Conservation (phyloP, 2,888 invertebrate genomes). For the Dryocosmus kuriphilus region DNA sequence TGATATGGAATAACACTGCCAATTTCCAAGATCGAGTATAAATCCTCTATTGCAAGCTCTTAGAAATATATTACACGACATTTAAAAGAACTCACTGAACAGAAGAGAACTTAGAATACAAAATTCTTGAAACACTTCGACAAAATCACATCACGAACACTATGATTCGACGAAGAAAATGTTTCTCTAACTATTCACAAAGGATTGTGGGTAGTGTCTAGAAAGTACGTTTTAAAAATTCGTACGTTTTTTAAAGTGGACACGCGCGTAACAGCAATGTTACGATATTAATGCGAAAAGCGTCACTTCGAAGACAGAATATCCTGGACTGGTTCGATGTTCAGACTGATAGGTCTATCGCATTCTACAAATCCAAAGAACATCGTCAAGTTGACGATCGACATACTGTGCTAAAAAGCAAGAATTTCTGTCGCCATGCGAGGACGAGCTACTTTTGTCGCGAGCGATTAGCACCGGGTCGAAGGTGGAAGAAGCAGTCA, state of each 20-base stretch:
- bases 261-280: conserved; percentile 3
- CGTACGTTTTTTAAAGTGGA: background rate
- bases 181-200: background rate
- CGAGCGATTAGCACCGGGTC: background rate
- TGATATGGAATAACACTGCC: conserved; percentile 5
- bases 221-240: background rate
- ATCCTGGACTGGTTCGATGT: background rate
- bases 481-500: conserved; percentile 27
- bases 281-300: conserved; percentile 2
- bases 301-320: conserved; percentile 13
- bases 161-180: background rate
- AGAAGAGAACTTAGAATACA: background rate
- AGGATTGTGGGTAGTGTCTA: background rate
- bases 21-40: background rate
- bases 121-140: background rate
- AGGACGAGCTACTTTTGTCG: background rate
- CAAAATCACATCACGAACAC: background rate
- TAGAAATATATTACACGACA: background rate
- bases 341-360: conserved; percentile 7
- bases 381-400: conserved; percentile 1
- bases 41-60: background rate
- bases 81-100: background rate
- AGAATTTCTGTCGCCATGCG: conserved; percentile 14
- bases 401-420: conserved; percentile 16
- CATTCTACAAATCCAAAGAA: conserved; percentile 25